Percentiles rank a stretch among this genome's conserved stretches.
Evolutionary conservation across 2,888 invertebrate genomes (phyloP).

Genomic region (Carpatolechia fugitivella): DNA sequence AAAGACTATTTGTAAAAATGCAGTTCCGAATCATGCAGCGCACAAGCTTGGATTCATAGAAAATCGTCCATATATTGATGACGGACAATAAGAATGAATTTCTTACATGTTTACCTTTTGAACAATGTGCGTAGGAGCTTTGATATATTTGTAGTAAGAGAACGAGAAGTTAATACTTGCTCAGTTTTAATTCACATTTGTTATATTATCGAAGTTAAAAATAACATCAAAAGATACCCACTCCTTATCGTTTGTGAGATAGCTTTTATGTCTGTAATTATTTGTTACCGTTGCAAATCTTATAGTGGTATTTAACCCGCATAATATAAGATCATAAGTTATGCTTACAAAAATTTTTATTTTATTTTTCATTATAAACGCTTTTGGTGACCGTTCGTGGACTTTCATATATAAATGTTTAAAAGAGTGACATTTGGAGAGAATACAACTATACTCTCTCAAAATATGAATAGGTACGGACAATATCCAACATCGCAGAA

Average conservation of each 20-base stretch:
- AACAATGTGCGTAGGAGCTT: conserved; percentile 62
- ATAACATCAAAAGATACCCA: too few species aligned
- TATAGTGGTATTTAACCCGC: too few species aligned
- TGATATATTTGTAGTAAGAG: conserved; percentile 34
- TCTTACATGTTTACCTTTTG: conserved; percentile 62
- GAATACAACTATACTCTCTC: background rate
- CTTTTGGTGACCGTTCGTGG: too few species aligned
- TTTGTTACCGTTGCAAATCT: too few species aligned
- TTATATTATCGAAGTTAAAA: too few species aligned
- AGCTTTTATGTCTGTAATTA: too few species aligned
- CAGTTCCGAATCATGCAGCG: conserved; percentile 26
- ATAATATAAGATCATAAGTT: too few species aligned
- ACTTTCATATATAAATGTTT: too few species aligned
- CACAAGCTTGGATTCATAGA: conserved; percentile 42
- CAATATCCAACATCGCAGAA: background rate
- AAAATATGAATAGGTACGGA: background rate
- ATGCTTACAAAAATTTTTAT: too few species aligned
- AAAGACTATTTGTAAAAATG: conserved; percentile 41
- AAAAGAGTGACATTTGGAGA: too few species aligned
- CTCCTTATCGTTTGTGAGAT: too few species aligned
- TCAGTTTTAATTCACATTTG: background rate
- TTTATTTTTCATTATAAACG: too few species aligned
- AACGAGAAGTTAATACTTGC: conserved; percentile 42
- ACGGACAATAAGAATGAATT: conserved; percentile 57
- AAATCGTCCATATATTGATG: conserved; percentile 48